A percentile compares a stretch with the other conserved stretches of the same genome.
Evolutionary conservation across 2,888 invertebrate genomes (phyloP).

Genomic region (Sericinus montela): DNA sequence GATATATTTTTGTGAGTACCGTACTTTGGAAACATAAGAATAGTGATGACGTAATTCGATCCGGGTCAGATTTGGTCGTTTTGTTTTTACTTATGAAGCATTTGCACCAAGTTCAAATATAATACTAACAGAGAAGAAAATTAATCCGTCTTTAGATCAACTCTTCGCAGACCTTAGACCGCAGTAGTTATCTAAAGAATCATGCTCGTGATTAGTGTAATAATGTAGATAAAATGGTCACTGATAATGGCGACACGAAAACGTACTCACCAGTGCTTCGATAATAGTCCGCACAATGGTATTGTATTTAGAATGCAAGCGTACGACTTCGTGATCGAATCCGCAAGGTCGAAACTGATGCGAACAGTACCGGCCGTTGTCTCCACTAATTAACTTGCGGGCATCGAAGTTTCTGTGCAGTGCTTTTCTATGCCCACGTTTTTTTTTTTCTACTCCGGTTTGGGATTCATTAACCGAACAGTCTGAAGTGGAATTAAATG

Average conservation of each 20-base stretch:
- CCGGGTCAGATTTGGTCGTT: too few species aligned
- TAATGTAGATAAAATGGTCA: background rate
- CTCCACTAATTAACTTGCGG: conserved; percentile 35
- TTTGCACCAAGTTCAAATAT: too few species aligned
- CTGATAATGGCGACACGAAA: background rate
- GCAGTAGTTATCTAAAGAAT: too few species aligned
- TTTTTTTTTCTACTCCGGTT: background rate
- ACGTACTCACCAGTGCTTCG: background rate
- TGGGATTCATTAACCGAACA: background rate
- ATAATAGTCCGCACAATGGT: conserved; percentile 11
- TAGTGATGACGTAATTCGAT: too few species aligned
- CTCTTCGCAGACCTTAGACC: too few species aligned
- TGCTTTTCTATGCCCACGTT: background rate
- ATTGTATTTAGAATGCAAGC: conserved; percentile 39
- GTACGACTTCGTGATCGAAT: conserved; percentile 49
- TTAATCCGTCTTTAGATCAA: too few species aligned
- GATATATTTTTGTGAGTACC: too few species aligned
- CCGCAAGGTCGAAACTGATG: conserved; percentile 39
- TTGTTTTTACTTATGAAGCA: too few species aligned
- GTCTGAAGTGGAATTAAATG: conserved; percentile 1
- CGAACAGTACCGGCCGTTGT: conserved; percentile 44
- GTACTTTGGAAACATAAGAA: too few species aligned
- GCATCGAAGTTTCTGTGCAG: background rate
- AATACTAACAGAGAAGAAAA: too few species aligned
- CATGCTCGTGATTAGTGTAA: background rate